These are phyloP conservation scores for Coreoperca whiteheadi DNA, from an alignment of 2,113 vertebrate species.

Conservation along the genomic window DNA sequence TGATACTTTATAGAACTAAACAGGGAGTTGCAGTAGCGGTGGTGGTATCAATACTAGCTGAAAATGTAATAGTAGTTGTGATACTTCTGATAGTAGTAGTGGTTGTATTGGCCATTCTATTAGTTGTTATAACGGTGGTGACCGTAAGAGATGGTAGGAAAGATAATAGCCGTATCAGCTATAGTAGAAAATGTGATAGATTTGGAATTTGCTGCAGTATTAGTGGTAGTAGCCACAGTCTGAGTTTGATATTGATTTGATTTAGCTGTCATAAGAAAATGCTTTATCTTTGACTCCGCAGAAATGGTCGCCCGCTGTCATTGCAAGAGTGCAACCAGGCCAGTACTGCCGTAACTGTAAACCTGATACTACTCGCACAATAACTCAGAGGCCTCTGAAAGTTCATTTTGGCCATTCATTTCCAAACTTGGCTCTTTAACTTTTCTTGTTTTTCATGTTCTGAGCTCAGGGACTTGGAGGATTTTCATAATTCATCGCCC, in stretches of 20 bases:
- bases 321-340: not conserved
- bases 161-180: not conserved
- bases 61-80: too few relatives aligned
- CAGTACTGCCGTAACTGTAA: not conserved
- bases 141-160: not conserved
- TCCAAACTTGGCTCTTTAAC: constrained; percentile 57
- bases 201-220: not conserved
- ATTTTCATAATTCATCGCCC: constrained; percentile 65
- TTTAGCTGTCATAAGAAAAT: not conserved
- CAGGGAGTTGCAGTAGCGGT: not conserved
- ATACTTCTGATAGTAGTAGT: not conserved
- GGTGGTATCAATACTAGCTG: not conserved
- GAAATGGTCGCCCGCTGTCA: not conserved
- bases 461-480: constrained; percentile 60
- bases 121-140: not conserved
- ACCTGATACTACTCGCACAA: constrained; percentile 1
- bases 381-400: constrained; percentile 8
- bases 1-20: not conserved
- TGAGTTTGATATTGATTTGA: not conserved
- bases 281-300: not conserved
- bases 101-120: not conserved
- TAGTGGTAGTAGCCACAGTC: too few relatives aligned
- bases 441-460: constrained; percentile 64
- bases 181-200: too few relatives aligned
- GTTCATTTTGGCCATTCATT: constrained; percentile 41